Evolutionary conservation across 2,888 invertebrate species (phyloP).

Genomic region (Lamproptera curius): DNA sequence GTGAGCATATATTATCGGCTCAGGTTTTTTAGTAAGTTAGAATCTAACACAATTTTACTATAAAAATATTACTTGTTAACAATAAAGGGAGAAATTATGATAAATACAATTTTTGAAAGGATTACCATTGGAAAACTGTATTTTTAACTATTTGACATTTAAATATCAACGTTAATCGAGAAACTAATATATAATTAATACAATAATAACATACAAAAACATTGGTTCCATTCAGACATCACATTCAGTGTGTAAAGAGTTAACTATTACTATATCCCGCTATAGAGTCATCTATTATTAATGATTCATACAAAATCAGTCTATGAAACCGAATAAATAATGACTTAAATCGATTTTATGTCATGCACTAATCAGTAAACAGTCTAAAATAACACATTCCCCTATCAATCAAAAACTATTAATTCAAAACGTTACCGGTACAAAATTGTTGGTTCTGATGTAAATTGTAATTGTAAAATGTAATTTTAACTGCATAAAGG

Average conservation of each 20-base stretch:
- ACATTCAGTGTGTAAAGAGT: slow-evolving; percentile 6
- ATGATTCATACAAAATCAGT: slow-evolving; percentile 24
- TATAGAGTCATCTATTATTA: slow-evolving; percentile 8
- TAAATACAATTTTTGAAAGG: too few relatives aligned
- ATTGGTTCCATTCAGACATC: slow-evolving; percentile 16
- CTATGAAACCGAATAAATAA: slow-evolving; percentile 23
- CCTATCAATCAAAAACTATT: slow-evolving; percentile 12
- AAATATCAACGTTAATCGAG: neutral
- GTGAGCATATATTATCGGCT: too few relatives aligned
- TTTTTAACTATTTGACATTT: too few relatives aligned
- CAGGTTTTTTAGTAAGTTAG: too few relatives aligned
- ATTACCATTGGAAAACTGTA: too few relatives aligned
- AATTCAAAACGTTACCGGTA: neutral
- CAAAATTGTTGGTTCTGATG: neutral
- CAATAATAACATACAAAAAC: slow-evolving; percentile 12
- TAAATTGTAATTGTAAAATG: too few relatives aligned
- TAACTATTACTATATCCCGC: slow-evolving; percentile 6
- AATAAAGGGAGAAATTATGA: too few relatives aligned
- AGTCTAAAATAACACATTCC: slow-evolving; percentile 18
- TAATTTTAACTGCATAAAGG: slow-evolving; percentile 6
- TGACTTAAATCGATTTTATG: slow-evolving; percentile 17
- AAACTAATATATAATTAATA: neutral
- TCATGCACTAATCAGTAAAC: slow-evolving; percentile 29
- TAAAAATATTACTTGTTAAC: too few relatives aligned
- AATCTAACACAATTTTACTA: too few relatives aligned